A percentile compares a stretch with the other conserved stretches of the same genome.
Evolutionary conservation across 1,140 invertebrate genomes (phyloP).

Genomic region (Aphaenogaster ashmeadi): DNA sequence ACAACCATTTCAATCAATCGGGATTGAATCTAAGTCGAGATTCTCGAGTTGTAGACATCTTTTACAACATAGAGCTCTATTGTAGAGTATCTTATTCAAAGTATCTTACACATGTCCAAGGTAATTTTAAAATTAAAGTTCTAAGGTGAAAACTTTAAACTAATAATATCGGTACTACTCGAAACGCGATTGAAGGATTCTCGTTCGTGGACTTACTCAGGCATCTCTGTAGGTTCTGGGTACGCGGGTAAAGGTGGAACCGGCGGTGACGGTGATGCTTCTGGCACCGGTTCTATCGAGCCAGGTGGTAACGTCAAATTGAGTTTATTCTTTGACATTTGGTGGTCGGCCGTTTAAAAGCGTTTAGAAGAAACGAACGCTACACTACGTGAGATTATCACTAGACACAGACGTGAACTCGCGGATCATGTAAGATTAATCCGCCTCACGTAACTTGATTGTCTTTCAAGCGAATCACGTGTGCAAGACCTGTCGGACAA

Average conservation of each 20-base stretch:
- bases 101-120: too few relatives aligned
- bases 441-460: background rate
- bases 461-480: background rate
- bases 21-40: too few relatives aligned
- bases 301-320: conserved; percentile 96
- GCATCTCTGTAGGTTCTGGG: conserved; percentile 88
- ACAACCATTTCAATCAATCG: background rate
- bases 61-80: too few relatives aligned
- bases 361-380: conserved; percentile 25
- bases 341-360: conserved; percentile 41
- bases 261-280: conserved; percentile 90
- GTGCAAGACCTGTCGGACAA: background rate
- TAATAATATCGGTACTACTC: background rate
- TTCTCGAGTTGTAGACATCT: too few relatives aligned
- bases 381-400: conserved; percentile 23
- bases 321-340: conserved; percentile 97
- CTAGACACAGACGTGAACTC: background rate
- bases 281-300: conserved; percentile 92
- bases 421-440: conserved; percentile 19
- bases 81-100: too few relatives aligned
- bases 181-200: background rate
- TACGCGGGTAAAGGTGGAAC: conserved; percentile 90
- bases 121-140: too few relatives aligned
- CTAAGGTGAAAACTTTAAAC: too few relatives aligned
- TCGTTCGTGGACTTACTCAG: conserved; percentile 89